Evolutionary conservation across 2,888 invertebrate genomes (phyloP), one percentile per base, ranked within the genome.

Genomic region (Ptilodon capucinus): DNA sequence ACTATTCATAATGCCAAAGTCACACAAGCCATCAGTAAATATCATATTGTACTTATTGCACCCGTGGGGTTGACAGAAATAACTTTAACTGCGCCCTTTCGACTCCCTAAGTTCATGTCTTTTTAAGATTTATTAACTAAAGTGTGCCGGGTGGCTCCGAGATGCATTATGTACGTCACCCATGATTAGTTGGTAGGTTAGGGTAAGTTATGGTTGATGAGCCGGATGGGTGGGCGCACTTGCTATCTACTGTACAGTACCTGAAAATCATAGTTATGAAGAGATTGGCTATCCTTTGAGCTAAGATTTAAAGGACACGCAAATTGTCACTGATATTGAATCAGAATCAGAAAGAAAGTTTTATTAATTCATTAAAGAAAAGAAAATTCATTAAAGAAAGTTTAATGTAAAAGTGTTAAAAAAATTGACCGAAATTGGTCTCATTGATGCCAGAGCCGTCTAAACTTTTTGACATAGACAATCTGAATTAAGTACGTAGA

Each of bases 1-100:
- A 25, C 25, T 28, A 28, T 28, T 28, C 11, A 11, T 28, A 2
- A 28, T 7, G 14, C 14, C 13, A 14, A 30, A 32, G 6, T 14
- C 6, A 32, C 3, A 30, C 13, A n/a, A 30, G 32, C 7, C 13
- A 14, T 32, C 14, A 32, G 13, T 32, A 32, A 14, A 30, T 44
- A 38, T 46, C 60, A 54, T 48, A 47, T 54, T 54, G 63, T 54
- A 46, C 42, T 63, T 59, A 71, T 60, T 55, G 57, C 60, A 51
- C 76, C 57, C 74, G 9, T 39, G 71, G 67, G 76, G 60, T 42
- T 28, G 30, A 53, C 62, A 48, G 51, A 72, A 74, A 74, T 74
- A 74, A 52, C 65, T 57, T 51, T 55, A 58, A 60, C 54, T 46
- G 52, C 48, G 42, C 44, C 43, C 44, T 18, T 32, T 19, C 19